Conservation (phyloP, 1,140 invertebrate genomes). For the Drosophila arizonae region DNA sequence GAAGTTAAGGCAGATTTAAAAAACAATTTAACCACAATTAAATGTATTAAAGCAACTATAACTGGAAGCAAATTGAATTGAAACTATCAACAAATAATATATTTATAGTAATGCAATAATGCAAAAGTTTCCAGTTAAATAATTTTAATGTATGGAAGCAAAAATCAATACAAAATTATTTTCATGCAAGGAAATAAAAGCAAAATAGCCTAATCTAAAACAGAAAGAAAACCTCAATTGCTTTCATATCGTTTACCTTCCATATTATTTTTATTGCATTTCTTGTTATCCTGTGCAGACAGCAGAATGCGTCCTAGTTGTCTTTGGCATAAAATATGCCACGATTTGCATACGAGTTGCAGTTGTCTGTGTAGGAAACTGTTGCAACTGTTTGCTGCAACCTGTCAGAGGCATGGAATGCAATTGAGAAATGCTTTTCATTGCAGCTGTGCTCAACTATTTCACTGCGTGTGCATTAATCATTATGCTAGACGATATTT, state of each 20-base stretch:
- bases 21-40: no score
- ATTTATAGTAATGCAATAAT: no score
- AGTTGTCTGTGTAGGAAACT: not conserved
- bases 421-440: constrained; percentile 36
- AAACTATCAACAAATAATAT: not conserved
- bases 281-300: not conserved
- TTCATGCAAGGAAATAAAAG: not conserved
- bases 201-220: not conserved
- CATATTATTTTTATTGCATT: not conserved
- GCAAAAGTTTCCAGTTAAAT: not conserved
- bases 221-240: not conserved
- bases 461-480: not conserved
- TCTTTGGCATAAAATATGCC: constrained; percentile 23
- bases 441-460: not conserved
- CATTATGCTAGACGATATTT: constrained; percentile 7
- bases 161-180: not conserved
- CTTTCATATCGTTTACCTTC: not conserved
- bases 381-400: constrained; percentile 5
- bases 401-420: constrained; percentile 25
- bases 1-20: no score
- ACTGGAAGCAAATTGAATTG: not conserved
- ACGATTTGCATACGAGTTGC: constrained; percentile 37
- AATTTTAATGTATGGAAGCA: not conserved
- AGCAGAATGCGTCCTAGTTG: not conserved
- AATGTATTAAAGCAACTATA: no score